A percentile compares a stretch with the other conserved stretches of the same genome.
Conservation (phyloP, 2,888 invertebrate genomes). For the Pemphredon lugubris region DNA sequence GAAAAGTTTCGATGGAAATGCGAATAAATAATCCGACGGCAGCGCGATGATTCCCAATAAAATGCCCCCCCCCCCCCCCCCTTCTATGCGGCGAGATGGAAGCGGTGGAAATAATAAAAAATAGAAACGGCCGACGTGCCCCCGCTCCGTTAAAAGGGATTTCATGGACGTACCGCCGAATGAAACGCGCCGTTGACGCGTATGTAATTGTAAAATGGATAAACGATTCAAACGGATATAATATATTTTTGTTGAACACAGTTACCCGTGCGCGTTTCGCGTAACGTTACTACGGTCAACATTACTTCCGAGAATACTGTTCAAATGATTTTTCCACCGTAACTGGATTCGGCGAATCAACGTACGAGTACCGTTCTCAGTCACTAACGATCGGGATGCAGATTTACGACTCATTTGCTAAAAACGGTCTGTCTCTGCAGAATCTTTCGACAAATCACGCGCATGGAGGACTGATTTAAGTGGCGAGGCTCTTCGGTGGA, state of each 20-base stretch:
- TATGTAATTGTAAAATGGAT: neutral
- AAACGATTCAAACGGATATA: conserved; percentile 8
- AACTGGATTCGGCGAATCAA: too few species aligned
- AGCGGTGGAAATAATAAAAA: conserved; percentile 3
- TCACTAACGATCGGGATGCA: conserved; percentile 7
- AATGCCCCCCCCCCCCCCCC: neutral
- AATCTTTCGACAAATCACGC: conserved; percentile 62
- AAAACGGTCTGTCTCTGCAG: conserved; percentile 34
- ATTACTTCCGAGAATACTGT: too few species aligned
- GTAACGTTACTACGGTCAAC: too few species aligned
- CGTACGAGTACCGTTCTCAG: neutral
- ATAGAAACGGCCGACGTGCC: neutral
- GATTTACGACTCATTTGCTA: conserved; percentile 46
- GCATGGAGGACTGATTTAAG: conserved; percentile 67
- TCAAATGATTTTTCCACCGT: too few species aligned
- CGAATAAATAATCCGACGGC: conserved; percentile 42
- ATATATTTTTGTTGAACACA: neutral
- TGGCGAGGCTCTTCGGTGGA: conserved; percentile 57
- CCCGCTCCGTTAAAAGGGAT: neutral
- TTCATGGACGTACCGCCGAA: neutral
- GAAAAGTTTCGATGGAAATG: conserved; percentile 42
- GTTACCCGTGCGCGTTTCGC: too few species aligned
- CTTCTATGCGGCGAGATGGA: neutral
- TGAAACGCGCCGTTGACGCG: conserved; percentile 1
- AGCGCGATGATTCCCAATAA: conserved; percentile 44